Conservation (phyloP, 2,113 vertebrate species). For the Syngnathus floridae region DNA sequence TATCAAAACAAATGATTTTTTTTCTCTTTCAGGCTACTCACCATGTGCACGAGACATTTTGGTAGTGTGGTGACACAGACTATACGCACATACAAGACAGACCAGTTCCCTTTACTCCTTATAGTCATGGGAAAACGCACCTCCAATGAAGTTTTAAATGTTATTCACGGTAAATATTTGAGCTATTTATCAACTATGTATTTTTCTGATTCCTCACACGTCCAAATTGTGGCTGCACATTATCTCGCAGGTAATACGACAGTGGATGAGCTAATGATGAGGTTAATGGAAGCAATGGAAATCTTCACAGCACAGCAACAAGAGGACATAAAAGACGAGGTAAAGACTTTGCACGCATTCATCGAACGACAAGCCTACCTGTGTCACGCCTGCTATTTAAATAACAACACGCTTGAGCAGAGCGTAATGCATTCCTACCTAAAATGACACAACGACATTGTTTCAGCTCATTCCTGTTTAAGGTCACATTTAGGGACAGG, state of each 20-base stretch:
- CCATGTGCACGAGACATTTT: constrained; percentile 95
- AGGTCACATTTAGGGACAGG: constrained; percentile 2
- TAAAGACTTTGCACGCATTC: constrained; percentile 41
- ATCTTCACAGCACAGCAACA: constrained; percentile 98
- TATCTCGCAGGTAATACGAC: constrained; percentile 85
- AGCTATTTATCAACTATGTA: constrained; percentile 15
- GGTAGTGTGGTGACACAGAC: constrained; percentile 96
- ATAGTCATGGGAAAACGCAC: constrained; percentile 98
- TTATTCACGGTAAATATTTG: constrained; percentile 89
- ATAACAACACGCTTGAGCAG: constrained; percentile 32
- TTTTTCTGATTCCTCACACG: constrained; percentile 3
- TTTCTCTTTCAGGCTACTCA: constrained; percentile 82
- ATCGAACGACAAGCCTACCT: not conserved
- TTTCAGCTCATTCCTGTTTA: constrained; percentile 22
- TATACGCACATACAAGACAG: constrained; percentile 94
- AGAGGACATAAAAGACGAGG: constrained; percentile 98
- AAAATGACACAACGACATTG: constrained; percentile 20
- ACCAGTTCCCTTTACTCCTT: constrained; percentile 96
- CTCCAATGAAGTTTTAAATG: constrained; percentile 98
- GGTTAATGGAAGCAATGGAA: constrained; percentile 97
- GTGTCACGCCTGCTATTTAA: not conserved
- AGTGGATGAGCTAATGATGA: constrained; percentile 99
- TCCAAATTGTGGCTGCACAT: not conserved
- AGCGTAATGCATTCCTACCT: constrained; percentile 24
- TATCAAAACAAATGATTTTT: constrained; percentile 12